Evolutionary conservation across 2,797 vertebrate genomes (phyloP), one percentile per base, ranked within the genome.

Genomic region (Sylvilagus floridanus): DNA sequence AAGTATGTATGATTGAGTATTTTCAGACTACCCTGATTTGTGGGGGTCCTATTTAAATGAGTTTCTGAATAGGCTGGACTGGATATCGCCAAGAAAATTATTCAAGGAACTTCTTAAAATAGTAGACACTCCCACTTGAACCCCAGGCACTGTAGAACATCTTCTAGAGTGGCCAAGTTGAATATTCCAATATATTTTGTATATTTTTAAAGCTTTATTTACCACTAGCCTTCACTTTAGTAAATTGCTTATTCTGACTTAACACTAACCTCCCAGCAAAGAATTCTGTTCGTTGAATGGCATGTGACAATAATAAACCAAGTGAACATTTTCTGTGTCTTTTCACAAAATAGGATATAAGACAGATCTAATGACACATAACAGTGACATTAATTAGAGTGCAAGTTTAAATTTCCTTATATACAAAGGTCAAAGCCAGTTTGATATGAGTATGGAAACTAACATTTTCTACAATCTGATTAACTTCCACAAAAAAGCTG

Each of bases 401-500:
- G 94, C 72, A 52, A 82, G 73, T 57, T 57, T 47, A 76, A 84
- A 9, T 69, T 87, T 89, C 24, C n/a, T 62, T 77, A 82, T 13
- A 86, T 72, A 26, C 30, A 17, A 90, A 72, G 30, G 65, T 73
- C 68, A 96, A 66, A 54, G 66, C 79, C 26, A 84, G 47, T 89
- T 0, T 62, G 47, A 69, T 19, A 10, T 60, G 22, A 84, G 54
- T 60, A 76, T 63, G 4, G 30, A 93, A 93, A 91, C 22, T 5
- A 75, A 75, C 37, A 63, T 73, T 90, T 95, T 91, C 85, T 60
- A 95, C 10, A 93, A 93, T 78, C 21, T 86, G 52, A 87, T 0
- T 21, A 30, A 86, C 19, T n/a, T 69, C 21, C 42, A 96, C 16
- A 94, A 90, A 94, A 90, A 93, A 92, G 32, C 26, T n/a, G 28